Conservation (phyloP, 1,140 invertebrate genomes). For the Brachionus calyciflorus region DNA sequence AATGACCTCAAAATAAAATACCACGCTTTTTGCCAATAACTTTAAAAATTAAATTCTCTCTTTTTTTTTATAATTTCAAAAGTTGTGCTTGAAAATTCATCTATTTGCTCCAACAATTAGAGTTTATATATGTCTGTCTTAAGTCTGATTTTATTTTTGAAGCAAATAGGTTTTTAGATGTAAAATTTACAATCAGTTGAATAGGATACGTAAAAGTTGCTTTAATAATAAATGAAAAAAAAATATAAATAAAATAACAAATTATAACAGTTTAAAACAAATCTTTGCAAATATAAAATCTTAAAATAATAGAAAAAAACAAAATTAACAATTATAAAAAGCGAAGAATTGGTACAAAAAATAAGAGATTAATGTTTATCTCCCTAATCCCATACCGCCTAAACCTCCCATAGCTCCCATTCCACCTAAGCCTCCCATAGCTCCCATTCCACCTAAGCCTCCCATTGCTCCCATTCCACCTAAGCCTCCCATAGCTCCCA, state of each 20-base stretch:
- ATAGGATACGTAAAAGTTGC: too few species aligned
- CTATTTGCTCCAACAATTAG: too few species aligned
- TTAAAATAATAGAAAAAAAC: constrained; percentile 11
- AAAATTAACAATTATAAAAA: constrained; percentile 43
- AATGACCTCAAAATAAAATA: not conserved
- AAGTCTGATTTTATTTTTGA: too few species aligned
- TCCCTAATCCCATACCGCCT: constrained; percentile 15
- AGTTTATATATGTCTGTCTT: too few species aligned
- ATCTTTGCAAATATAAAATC: not conserved
- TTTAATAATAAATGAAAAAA: too few species aligned
- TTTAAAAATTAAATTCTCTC: constrained; percentile 15
- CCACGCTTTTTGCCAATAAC: not conserved
- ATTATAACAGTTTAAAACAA: not conserved
- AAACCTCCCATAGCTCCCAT: not conserved
- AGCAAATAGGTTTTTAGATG: too few species aligned
- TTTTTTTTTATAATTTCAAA: too few species aligned
- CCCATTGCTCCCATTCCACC: not conserved
- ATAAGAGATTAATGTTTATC: not conserved
- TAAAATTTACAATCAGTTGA: too few species aligned
- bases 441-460: not conserved
- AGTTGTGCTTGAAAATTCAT: too few species aligned
- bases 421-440: not conserved
- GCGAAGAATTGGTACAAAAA: constrained; percentile 22
- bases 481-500: constrained; percentile 21
- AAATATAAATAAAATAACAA: not conserved